Percentiles rank a stretch among this genome's conserved stretches.
These are phyloP conservation scores for Rhinoraja longicauda DNA, from an alignment of 2,797 vertebrate species.

Conservation along the genomic window DNA sequence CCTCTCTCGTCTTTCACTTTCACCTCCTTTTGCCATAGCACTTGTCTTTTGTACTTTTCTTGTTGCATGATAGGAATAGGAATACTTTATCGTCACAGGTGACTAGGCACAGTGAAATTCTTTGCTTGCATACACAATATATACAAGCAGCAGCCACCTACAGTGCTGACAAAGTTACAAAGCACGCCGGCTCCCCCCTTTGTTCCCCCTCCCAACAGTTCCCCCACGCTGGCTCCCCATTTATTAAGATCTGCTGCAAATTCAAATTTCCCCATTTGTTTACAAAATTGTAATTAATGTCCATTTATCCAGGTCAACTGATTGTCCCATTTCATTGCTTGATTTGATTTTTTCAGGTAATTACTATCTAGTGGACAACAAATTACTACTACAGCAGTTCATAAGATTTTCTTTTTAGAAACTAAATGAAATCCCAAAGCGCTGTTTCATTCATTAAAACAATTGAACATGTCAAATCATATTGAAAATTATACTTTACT, in stretches of 20 bases:
- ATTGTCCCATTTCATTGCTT: neutral
- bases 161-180: too few species aligned
- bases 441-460: neutral
- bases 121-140: too few species aligned
- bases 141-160: too few species aligned
- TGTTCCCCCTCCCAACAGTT: too few species aligned
- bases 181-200: too few species aligned
- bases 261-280: neutral
- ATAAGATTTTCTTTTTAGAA: neutral
- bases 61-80: neutral
- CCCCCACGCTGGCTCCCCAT: too few species aligned
- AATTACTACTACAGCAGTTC: neutral
- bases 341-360: neutral
- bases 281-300: neutral
- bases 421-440: neutral
- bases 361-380: neutral
- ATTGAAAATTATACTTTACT: neutral
- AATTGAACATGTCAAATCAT: neutral
- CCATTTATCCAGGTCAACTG: neutral
- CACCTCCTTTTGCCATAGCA: too few species aligned
- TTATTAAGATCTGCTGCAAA: neutral
- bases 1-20: too few species aligned
- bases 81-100: too few species aligned
- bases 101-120: too few species aligned
- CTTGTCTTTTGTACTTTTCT: too few species aligned